phyloP scores from a whole-genome alignment of 1,140 invertebrate genomes.

The Pseudomyrmex pallidus region DNA sequence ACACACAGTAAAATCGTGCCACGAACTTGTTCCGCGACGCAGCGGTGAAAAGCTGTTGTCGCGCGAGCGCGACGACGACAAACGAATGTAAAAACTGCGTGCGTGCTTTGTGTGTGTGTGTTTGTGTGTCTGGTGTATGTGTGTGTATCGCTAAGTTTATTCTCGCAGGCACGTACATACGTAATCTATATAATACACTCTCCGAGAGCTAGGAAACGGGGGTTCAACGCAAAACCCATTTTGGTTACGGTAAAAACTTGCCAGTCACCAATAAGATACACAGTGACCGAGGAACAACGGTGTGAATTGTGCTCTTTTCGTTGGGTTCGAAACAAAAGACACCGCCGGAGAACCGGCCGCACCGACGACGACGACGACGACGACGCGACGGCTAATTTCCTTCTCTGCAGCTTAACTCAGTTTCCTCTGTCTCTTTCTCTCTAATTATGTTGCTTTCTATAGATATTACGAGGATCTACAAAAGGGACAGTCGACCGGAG shows the following conservation, averaged over 20 bases:
- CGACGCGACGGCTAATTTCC: conserved; percentile 20
- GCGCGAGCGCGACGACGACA: conserved; percentile 33
- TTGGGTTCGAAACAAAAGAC: conserved; percentile 60
- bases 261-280: conserved; percentile 49
- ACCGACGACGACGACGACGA: background rate
- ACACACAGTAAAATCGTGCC: conserved; percentile 37
- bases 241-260: conserved; percentile 56
- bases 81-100: conserved; percentile 32
- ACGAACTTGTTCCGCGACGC: conserved; percentile 35
- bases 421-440: background rate
- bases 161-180: conserved; percentile 50
- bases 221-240: conserved; percentile 50
- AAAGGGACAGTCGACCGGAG: conserved; percentile 11
- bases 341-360: conserved; percentile 6
- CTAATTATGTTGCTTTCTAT: background rate
- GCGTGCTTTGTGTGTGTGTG: background rate
- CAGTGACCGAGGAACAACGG: conserved; percentile 61
- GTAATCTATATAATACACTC: conserved; percentile 54
- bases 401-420: conserved; percentile 10
- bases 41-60: conserved; percentile 33
- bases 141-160: conserved; percentile 39
- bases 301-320: conserved; percentile 49
- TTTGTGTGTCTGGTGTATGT: background rate
- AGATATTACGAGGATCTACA: background rate
- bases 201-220: conserved; percentile 48